Base-by-base conservation (phyloP, 2,797 vertebrate species). In the Brachyalestes nurse region DNA sequence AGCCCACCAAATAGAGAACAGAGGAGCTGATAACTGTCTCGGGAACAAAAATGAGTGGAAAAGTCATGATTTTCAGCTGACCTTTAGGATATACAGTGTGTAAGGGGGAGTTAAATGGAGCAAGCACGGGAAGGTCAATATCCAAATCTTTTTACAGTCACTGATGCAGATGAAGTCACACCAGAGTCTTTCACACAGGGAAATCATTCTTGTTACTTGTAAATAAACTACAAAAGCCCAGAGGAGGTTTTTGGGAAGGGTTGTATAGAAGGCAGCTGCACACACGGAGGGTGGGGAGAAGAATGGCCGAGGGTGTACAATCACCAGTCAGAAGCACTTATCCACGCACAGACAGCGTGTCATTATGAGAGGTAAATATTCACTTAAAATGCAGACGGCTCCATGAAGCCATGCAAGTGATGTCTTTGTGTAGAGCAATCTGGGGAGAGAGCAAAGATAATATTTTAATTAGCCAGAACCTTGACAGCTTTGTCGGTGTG, bases 351-450 rank as follows among this genome's bases (percentile, higher is more conserved):
- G 90, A 91, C 90, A 91, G 91, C 88, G 87, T 91, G 89, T 93
- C 92, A 94, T 93, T 93, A 92, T 86, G 82, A 89, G 87, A 91
- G 90, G 91, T 92, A 93, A 93, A 93, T 91, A 92, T 92, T 92
- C 92, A 89, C 90, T 92, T 92, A 92, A 92, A 90, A 88, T 84
- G 82, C 87, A 90, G 88, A 80, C 78, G 87, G 88, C 86, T 90
- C 87, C 91, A 90, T 89, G 86, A 88, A 86, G 89, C 90, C 91
- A 89, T 87, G 91, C 89, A 91, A 89, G 88, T 89, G 80, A 82
- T 82, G 90, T 90, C 87, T 91, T 75, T 85, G 87, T 86, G 87
- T 90, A 88, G 84, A 91, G 88, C 83, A 88, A 92, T 92, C 90
- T 88, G 88, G 90, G 89, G 90, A 85, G 78, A 75, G 81, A 78